Conservation (phyloP, 2,797 vertebrate species). For the Notolabrus celidotus region DNA sequence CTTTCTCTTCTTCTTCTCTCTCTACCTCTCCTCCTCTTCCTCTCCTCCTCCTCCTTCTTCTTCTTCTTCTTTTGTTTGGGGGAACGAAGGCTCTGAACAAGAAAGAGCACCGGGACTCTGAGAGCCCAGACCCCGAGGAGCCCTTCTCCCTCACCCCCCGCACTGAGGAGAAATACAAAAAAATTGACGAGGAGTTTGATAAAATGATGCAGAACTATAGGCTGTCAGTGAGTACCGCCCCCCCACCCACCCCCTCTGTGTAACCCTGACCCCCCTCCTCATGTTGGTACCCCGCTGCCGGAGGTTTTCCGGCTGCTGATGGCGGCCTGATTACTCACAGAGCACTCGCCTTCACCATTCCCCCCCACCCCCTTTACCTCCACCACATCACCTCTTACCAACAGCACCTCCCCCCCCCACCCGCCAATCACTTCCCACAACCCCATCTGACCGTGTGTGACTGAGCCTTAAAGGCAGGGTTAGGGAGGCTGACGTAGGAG, state of each 20-base stretch:
- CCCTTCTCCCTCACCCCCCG: constrained; percentile 97
- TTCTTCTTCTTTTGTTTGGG: constrained; percentile 65
- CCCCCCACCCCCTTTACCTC: constrained; percentile 50
- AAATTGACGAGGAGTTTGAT: constrained; percentile 99
- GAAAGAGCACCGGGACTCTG: constrained; percentile 98
- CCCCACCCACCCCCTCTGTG: constrained; percentile 47
- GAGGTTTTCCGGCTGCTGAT: constrained; percentile 56
- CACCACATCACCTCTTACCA: constrained; percentile 59
- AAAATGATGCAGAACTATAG: constrained; percentile 99
- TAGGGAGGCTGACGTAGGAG: no score
- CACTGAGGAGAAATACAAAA: constrained; percentile 99
- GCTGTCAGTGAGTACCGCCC: constrained; percentile 97
- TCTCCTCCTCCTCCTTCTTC: constrained; percentile 37
- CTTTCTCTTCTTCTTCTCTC: constrained; percentile 75
- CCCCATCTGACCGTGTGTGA: constrained; percentile 51
- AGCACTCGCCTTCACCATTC: constrained; percentile 74
- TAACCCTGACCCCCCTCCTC: constrained; percentile 55
- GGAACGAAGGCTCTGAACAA: constrained; percentile 97
- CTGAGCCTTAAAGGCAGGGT: constrained; percentile 13
- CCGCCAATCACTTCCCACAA: constrained; percentile 63
- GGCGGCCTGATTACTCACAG: constrained; percentile 80
- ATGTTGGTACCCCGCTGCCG: constrained; percentile 62
- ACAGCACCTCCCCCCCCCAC: constrained; percentile 48
- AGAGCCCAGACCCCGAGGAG: constrained; percentile 97
- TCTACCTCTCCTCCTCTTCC: constrained; percentile 33